A percentile compares a stretch with the other conserved stretches of the same genome.
phyloP scores from a whole-genome alignment of 2,888 invertebrate species.

The Lydus trimaculatus region DNA sequence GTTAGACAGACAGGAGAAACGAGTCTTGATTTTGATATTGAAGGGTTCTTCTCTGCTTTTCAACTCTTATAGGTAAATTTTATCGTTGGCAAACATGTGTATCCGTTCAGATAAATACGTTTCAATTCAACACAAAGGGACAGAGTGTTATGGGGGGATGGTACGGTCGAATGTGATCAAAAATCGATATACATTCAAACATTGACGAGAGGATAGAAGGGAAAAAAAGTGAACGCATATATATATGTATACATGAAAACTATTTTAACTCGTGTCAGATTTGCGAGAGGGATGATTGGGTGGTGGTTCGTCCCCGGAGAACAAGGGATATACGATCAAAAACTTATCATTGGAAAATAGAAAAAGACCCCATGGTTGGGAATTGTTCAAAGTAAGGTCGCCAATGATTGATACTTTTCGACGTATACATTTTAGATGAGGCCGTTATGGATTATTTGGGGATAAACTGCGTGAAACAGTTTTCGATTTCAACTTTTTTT shows the following conservation, averaged over 20 bases:
- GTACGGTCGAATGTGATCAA: constrained; percentile 3
- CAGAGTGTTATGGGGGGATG: constrained; percentile 21
- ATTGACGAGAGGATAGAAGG: constrained; percentile 5
- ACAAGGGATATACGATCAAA: constrained; percentile 40
- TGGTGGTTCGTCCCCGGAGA: constrained; percentile 43
- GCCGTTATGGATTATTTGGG: constrained; percentile 31
- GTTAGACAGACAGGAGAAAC: neutral
- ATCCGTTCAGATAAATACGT: constrained; percentile 29
- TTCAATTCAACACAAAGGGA: constrained; percentile 27
- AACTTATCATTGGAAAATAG: constrained; percentile 55
- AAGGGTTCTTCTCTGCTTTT: neutral
- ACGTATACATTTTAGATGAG: constrained; percentile 50
- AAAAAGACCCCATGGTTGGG: constrained; percentile 47
- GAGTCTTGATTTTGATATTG: neutral
- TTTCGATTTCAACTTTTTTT: constrained; percentile 18
- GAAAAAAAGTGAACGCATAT: constrained; percentile 45
- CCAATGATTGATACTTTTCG: constrained; percentile 47
- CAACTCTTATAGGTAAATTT: constrained; percentile 3
- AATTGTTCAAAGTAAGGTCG: constrained; percentile 41
- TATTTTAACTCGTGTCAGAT: constrained; percentile 54
- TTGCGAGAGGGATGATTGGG: constrained; percentile 38
- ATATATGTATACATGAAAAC: constrained; percentile 55
- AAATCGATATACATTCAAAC: neutral
- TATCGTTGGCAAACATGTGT: constrained; percentile 23
- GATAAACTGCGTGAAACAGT: constrained; percentile 19